Evolutionary conservation across 2,113 vertebrate genomes (phyloP), one percentile per base, ranked within the genome.

Genomic region (Micronisus gabar): DNA sequence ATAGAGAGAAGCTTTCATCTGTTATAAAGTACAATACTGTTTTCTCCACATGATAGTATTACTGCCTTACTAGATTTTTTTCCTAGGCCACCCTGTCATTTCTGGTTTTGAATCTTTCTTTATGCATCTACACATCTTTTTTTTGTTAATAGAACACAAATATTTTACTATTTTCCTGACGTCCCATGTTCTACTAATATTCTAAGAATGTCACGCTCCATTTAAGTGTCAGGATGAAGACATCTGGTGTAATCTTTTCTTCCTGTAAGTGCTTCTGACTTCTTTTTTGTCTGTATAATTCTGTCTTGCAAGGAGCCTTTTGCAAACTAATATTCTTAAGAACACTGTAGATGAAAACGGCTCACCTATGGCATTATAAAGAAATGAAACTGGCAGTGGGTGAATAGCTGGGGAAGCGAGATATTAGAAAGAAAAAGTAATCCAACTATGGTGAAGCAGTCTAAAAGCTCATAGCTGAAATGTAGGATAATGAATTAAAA

Each of bases 191-290:
- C 71, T 72, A 56, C 75, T 89, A 50, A 83, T 34, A 97, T 79
- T 96, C 52, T 93, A 91, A 95, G 63, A 79, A 66, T 81, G 76
- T 47, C 84, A 92, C 5, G 18, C 52, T 79, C 73, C 53, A 79
- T 96, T 94, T 94, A 89, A 86, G 41, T 92, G 90, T 87, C 95
- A 93, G 53, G 58, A 92, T 93, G 84, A 97, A 97, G 94, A 92
- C 70, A 95, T 93, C 83, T n/a, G 25, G 23, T 38, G 56, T 95
- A 97, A 91, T 92, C 91, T 96, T 76, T 62, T 86, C 79, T 92
- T 81, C 47, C 80, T 84, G 16, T 80, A 83, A 92, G 94, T 81
- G 89, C 61, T 95, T 91, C 71, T 88, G 59, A 84, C 80, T 95
- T 76, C 72, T 91, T 89, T 90, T 94, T 93, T 86, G 74, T 91